Percentiles rank a stretch among this genome's conserved stretches.
Evolutionary conservation across 2,113 vertebrate genomes (phyloP).

Genomic region (Symphodus melops): DNA sequence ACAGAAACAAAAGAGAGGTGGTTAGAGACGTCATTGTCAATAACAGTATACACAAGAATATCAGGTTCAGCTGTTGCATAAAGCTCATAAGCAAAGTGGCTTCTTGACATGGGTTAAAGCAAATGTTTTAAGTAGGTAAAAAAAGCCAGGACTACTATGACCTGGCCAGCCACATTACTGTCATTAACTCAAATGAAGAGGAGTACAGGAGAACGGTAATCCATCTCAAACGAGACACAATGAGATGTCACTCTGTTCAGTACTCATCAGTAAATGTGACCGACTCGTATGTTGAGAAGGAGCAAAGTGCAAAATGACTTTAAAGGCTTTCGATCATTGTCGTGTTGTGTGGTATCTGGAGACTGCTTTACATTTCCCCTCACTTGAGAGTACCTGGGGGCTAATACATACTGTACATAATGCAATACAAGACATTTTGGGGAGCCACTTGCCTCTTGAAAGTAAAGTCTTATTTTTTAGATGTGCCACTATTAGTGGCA

Average conservation of each 20-base stretch:
- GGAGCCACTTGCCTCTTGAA: too few relatives aligned
- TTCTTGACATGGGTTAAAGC: background rate
- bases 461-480: too few relatives aligned
- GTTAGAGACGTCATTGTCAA: background rate
- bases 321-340: conserved; percentile 10
- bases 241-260: conserved; percentile 24
- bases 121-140: conserved; percentile 1
- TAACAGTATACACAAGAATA: background rate
- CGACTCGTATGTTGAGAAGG: background rate
- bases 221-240: background rate
- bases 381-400: background rate
- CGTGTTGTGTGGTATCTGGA: conserved; percentile 8
- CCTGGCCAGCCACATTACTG: conserved; percentile 3
- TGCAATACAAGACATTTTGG: too few relatives aligned
- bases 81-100: background rate
- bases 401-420: too few relatives aligned
- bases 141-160: conserved; percentile 1
- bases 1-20: background rate
- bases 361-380: too few relatives aligned
- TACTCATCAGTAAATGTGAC: background rate
- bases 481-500: too few relatives aligned
- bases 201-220: background rate
- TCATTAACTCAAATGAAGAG: conserved; percentile 21
- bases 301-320: background rate
- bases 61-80: background rate